Evolutionary conservation across 1,140 invertebrate genomes (phyloP), one percentile per base, ranked within the genome.

Genomic region (Bombus pascuorum): DNA sequence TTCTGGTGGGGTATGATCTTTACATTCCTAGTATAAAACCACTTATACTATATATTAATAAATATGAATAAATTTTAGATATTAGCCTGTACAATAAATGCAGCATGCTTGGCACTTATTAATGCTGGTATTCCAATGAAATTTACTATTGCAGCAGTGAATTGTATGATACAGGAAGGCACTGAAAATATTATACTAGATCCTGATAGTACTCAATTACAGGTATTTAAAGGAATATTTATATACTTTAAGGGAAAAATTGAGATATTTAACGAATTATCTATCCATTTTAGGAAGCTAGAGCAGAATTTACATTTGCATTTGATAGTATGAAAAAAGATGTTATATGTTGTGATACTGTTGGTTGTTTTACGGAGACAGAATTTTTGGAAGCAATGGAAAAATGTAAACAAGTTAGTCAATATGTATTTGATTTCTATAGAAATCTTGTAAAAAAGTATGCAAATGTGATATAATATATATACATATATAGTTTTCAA

Each of bases 51-150:
- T 57, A 53, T 15, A 39, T 10, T 39, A 66, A 65, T 34, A 70
- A 57, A n/a, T 59, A 28, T 53, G 68, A 86, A 72, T 68, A 44
- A 72, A 68, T 68, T 87, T 89, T 92, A 98, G 97, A 92, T 98
- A 10, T 93, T 98, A 68, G 96, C 98, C 0, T 98, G 97, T 95
- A 96, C 96, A 53, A 95, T 98, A n/a, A 99, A 99, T 96, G 96
- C 97, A 70, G 95, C 96, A 0, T 98, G 97, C 93, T 93, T 98
- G 42, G 97, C 98, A 0, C 94, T 98, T 59, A 95, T 98, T 12
- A 97, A 98, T 94, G 97, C 98, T 3, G 97, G 98, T 42, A 93
- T 98, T 28, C 96, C 97, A 25, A 97, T 99, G 96, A 97, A 97
- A 86, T 97, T 96, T 92, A 96, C 97, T 53, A 96, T 98, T 88